Conservation (phyloP, 1,140 invertebrate genomes). For the Lineus longissimus region DNA sequence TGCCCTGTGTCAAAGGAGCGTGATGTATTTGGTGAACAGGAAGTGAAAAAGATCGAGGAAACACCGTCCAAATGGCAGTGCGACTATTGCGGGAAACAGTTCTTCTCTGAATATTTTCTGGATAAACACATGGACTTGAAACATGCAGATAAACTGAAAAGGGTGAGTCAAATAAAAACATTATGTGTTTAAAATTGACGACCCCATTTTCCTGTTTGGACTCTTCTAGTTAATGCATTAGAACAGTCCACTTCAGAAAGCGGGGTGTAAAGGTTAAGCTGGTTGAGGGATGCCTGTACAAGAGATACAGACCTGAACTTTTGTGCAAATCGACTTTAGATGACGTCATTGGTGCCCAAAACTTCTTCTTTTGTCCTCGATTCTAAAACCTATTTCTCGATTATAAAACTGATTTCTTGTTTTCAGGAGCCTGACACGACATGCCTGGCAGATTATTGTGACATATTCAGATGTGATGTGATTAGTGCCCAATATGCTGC, state of each 20-base stretch:
- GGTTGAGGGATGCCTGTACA: too few species aligned
- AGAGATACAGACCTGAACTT: too few species aligned
- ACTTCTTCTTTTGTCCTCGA: too few species aligned
- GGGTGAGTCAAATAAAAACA: slow-evolving; percentile 61
- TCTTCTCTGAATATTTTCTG: slow-evolving; percentile 81
- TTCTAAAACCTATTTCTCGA: slow-evolving; percentile 6
- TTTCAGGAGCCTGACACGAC: slow-evolving; percentile 81
- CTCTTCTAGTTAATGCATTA: too few species aligned
- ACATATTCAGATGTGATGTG: slow-evolving; percentile 91
- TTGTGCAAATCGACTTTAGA: too few species aligned
- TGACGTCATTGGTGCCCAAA: too few species aligned
- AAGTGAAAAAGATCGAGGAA: slow-evolving; percentile 54
- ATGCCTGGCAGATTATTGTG: slow-evolving; percentile 89
- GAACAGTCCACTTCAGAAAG: too few species aligned
- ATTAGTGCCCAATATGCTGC: slow-evolving; percentile 25
- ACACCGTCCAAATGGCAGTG: slow-evolving; percentile 80
- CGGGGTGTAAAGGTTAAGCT: too few species aligned
- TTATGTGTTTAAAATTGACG: too few species aligned
- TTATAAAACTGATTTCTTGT: slow-evolving; percentile 15
- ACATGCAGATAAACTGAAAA: slow-evolving; percentile 79
- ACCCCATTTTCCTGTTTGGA: too few species aligned
- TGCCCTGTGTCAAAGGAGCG: slow-evolving; percentile 83
- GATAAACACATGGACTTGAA: slow-evolving; percentile 86
- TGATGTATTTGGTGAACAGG: slow-evolving; percentile 81
- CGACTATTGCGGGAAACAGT: slow-evolving; percentile 85